Evolutionary conservation across 2,888 invertebrate genomes (phyloP).

Genomic region (Cantharis flavilabris): DNA sequence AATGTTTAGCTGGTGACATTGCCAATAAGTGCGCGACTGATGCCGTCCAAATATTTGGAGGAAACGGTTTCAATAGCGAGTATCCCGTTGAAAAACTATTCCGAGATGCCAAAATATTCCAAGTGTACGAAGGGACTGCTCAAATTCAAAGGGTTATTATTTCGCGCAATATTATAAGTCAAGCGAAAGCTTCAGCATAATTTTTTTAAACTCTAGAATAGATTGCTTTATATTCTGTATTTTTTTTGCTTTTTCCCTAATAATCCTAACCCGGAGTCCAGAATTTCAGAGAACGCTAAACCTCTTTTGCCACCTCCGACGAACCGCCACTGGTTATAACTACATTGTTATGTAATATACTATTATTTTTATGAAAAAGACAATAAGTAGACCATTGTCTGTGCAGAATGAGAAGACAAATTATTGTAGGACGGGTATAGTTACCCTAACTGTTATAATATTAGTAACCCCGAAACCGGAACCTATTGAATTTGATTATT

Average conservation of each 20-base stretch:
- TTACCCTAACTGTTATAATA: too few species aligned
- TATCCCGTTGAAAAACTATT: conserved; percentile 99
- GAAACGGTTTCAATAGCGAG: conserved; percentile 94
- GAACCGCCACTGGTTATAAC: too few species aligned
- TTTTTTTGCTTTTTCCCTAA: not conserved
- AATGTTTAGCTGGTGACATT: conserved; percentile 88
- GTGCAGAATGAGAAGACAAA: too few species aligned
- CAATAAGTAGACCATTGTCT: too few species aligned
- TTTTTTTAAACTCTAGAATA: not conserved
- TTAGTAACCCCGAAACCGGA: too few species aligned
- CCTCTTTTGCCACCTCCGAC: too few species aligned
- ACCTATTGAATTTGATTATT: not conserved
- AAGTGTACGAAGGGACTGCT: conserved; percentile 97
- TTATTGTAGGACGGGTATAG: too few species aligned
- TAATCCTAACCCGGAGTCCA: too few species aligned
- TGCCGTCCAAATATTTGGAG: conserved; percentile 95
- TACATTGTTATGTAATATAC: too few species aligned
- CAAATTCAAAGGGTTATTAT: conserved; percentile 97
- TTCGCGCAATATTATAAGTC: conserved; percentile 70
- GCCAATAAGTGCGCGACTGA: conserved; percentile 94
- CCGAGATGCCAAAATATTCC: conserved; percentile 98
- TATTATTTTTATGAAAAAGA: too few species aligned
- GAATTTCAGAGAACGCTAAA: too few species aligned
- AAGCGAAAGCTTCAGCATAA: conserved; percentile 51
- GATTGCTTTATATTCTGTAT: too few species aligned